These are phyloP conservation scores for Parotocinclus haroldoi DNA, from an alignment of 2,797 vertebrate genomes.

Conservation along the genomic window DNA sequence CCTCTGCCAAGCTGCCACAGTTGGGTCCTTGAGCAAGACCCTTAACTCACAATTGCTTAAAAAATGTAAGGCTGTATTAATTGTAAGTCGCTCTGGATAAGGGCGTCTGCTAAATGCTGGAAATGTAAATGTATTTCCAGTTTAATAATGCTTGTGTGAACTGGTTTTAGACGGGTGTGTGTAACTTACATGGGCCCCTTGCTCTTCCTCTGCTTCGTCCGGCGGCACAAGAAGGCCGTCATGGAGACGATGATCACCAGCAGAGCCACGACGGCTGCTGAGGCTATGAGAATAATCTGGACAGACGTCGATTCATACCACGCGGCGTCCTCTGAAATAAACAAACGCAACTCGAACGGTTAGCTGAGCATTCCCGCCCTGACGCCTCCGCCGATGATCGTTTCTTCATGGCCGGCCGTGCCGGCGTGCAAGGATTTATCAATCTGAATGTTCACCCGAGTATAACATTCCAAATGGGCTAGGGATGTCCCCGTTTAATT, in stretches of 20 bases:
- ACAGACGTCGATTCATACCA: conserved; percentile 65
- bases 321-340: conserved; percentile 60
- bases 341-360: conserved; percentile 30
- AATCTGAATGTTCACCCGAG: too few relatives aligned
- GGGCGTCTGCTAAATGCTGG: too few relatives aligned
- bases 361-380: not conserved
- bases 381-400: not conserved
- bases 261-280: conserved; percentile 47
- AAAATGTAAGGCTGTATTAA: too few relatives aligned
- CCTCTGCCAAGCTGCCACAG: too few relatives aligned
- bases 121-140: too few relatives aligned
- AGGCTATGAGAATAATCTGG: conserved; percentile 56
- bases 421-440: too few relatives aligned
- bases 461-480: too few relatives aligned
- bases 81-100: too few relatives aligned
- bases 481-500: too few relatives aligned
- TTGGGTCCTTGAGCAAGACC: too few relatives aligned
- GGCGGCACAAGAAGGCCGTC: conserved; percentile 59
- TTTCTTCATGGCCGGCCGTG: too few relatives aligned
- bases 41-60: too few relatives aligned
- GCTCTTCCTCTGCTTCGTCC: conserved; percentile 56
- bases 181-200: conserved; percentile 78
- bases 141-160: not conserved
- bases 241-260: conserved; percentile 61
- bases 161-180: not conserved